A percentile compares a stretch with the other conserved stretches of the same genome.
These are phyloP conservation scores for Spatulosminthurus flaviceps DNA, from an alignment of 2,888 invertebrate species.

Conservation along the genomic window DNA sequence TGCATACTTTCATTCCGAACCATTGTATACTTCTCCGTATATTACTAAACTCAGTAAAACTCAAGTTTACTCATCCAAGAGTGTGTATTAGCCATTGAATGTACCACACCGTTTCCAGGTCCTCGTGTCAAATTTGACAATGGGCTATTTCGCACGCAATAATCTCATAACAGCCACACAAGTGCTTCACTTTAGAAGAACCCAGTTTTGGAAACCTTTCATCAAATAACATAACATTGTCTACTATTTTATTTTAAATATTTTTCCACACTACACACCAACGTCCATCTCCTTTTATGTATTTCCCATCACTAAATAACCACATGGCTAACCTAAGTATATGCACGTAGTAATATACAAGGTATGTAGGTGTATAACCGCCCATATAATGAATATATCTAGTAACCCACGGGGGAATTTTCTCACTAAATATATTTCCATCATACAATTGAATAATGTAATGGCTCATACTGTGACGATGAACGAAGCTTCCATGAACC, in stretches of 20 bases:
- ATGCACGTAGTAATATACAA: too few relatives aligned
- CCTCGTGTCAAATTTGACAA: slow-evolving; percentile 54
- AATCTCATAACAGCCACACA: slow-evolving; percentile 56
- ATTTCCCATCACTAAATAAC: too few relatives aligned
- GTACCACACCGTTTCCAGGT: slow-evolving; percentile 28
- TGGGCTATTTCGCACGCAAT: slow-evolving; percentile 64
- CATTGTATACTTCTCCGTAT: too few relatives aligned
- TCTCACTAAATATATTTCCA: too few relatives aligned
- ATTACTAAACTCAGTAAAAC: not conserved
- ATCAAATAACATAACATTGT: slow-evolving; percentile 14
- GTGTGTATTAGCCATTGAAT: slow-evolving; percentile 25
- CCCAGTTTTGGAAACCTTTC: slow-evolving; percentile 38
- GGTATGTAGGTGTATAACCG: too few relatives aligned
- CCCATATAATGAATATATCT: too few relatives aligned
- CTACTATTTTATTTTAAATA: slow-evolving; percentile 15
- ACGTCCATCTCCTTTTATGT: too few relatives aligned
- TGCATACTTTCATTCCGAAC: not conserved
- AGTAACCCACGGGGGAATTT: too few relatives aligned
- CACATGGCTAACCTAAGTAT: too few relatives aligned
- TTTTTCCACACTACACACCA: not conserved
- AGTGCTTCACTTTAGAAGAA: slow-evolving; percentile 25
- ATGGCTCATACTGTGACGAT: too few relatives aligned
- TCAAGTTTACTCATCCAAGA: slow-evolving; percentile 14
- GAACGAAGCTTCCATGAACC: too few relatives aligned
- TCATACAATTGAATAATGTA: too few relatives aligned